Evolutionary conservation across 2,113 vertebrate species (phyloP), one percentile per base, ranked within the genome.

Genomic region (Pygoscelis antarcticus): DNA sequence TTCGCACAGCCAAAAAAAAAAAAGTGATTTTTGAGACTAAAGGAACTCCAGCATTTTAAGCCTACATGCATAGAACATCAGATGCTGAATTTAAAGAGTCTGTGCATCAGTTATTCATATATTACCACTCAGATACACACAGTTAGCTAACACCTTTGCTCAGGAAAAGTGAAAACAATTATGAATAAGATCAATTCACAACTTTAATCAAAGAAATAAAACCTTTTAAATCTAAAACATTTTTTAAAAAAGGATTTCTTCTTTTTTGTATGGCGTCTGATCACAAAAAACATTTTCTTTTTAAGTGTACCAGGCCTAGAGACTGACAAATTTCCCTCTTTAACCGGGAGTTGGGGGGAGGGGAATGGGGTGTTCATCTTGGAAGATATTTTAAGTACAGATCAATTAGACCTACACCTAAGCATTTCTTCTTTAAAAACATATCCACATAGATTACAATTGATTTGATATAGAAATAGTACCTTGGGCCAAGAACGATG

Each of bases 361-460:
- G 6, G 10, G 20, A 82, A 83, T 6, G 7, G 7, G 7, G 7
- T 42, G 5, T 23, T 81, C 44, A 81, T n/a, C 76, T 64, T 29
- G 20, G 3, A 44, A 68, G 4, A 6, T 18, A 47, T 25, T 70
- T 76, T 66, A 94, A 75, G 47, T 27, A 11, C 10, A 54, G 23
- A 61, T 71, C 44, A 57, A 52, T 49, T 54, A 71, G 32, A 95
- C 13, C 52, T 51, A 22, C 16, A 88, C 8, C 22, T 47, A 75
- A 72, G 25, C 7, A 49, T 15, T 79, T 91, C 57, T 85, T 91
- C 61, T 57, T 83, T 83, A 85, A 91, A 71, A 94, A 58, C 13
- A 52, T 12, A 83, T 30, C 18, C 66, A 69, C 16, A 47, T 3
- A 79, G 26, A 75, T 79, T 75, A 60, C 14, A 32, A 52, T 7